Conservation (phyloP, 2,113 vertebrate genomes). For the Calypte anna region DNA sequence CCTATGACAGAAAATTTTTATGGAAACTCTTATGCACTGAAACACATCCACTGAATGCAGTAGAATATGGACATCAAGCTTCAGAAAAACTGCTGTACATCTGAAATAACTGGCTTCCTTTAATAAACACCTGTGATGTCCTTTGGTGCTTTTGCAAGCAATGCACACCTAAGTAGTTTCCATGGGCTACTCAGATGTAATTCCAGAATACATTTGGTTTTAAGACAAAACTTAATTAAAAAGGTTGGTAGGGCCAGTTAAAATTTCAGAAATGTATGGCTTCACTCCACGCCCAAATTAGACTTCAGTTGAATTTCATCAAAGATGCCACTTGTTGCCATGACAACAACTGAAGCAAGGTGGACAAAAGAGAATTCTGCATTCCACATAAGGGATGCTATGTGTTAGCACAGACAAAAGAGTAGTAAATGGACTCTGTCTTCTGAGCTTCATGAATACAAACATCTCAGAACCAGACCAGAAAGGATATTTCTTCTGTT, state of each 20-base stretch:
- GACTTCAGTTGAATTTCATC: conserved; percentile 9
- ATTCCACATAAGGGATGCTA: conserved; percentile 14
- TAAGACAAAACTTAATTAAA: neutral
- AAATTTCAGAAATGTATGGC: neutral
- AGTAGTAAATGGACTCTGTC: conserved; percentile 8
- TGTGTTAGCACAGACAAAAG: conserved; percentile 15
- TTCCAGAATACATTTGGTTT: neutral
- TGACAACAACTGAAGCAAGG: conserved; percentile 38
- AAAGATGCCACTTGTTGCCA: conserved; percentile 38
- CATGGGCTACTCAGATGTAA: neutral
- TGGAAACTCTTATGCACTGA: neutral
- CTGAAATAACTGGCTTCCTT: neutral
- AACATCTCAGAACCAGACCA: neutral
- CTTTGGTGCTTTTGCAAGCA: neutral
- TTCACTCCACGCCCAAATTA: neutral
- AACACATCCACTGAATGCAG: neutral
- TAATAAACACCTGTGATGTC: neutral
- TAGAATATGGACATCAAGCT: neutral
- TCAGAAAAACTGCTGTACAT: neutral
- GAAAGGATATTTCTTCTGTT: neutral
- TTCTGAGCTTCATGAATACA: neutral
- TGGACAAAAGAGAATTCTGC: conserved; percentile 19
- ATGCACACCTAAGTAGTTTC: neutral
- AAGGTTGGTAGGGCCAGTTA: neutral
- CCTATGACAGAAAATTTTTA: neutral